These are phyloP conservation scores for Synaphobranchus kaupii DNA, from an alignment of 2,797 vertebrate species.

Conservation along the genomic window DNA sequence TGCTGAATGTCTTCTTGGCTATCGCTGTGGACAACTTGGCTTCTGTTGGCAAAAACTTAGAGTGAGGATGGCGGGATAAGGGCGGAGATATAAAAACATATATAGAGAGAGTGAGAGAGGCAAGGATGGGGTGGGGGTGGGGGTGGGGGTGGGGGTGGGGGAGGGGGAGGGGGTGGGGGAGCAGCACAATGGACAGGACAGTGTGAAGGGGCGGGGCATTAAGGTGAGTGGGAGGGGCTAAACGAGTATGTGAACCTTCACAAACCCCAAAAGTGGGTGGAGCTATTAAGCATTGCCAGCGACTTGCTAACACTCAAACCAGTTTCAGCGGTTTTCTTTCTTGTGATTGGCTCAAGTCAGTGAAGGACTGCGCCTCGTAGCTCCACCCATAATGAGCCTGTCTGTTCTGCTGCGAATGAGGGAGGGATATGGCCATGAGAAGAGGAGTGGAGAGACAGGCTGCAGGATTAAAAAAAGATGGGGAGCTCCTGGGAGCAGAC, in stretches of 20 bases:
- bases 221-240: not conserved
- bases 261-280: not conserved
- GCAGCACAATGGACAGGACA: not conserved
- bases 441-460: too few relatives aligned
- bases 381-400: too few relatives aligned
- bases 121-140: too few relatives aligned
- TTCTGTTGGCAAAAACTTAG: slow-evolving; percentile 85
- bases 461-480: too few relatives aligned
- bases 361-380: too few relatives aligned
- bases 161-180: slow-evolving; percentile 65
- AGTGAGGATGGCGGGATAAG: slow-evolving; percentile 80
- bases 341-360: too few relatives aligned
- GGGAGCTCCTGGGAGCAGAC: too few relatives aligned
- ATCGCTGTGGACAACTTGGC: slow-evolving; percentile 98
- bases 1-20: slow-evolving; percentile 97
- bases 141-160: not conserved
- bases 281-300: not conserved
- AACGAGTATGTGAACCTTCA: not conserved
- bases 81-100: slow-evolving; percentile 48
- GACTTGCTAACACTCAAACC: not conserved
- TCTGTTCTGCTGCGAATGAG: too few relatives aligned
- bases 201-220: not conserved
- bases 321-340: too few relatives aligned
- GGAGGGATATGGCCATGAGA: too few relatives aligned
- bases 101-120: slow-evolving; percentile 60